Conservation (phyloP, 2,113 vertebrate genomes). For the Vireo altiloquus region DNA sequence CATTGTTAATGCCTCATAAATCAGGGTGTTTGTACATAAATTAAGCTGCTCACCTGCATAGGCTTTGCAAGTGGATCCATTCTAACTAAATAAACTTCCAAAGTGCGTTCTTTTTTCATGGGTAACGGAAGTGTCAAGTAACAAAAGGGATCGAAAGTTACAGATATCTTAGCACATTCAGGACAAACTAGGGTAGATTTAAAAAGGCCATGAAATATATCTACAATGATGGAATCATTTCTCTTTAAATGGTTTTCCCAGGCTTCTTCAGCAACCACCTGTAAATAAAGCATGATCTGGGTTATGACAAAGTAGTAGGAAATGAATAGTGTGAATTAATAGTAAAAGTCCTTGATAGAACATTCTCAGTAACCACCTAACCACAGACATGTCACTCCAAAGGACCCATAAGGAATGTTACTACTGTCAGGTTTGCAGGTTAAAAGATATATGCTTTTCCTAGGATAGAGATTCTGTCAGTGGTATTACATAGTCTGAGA, state of each 20-base stretch:
- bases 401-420: background rate
- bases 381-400: background rate
- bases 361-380: background rate
- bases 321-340: background rate
- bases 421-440: background rate
- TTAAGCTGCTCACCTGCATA: constrained; percentile 81
- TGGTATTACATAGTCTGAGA: background rate
- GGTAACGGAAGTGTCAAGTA: constrained; percentile 96
- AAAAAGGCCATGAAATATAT: constrained; percentile 99
- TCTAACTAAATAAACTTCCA: constrained; percentile 95
- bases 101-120: constrained; percentile 95
- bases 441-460: background rate
- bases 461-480: background rate
- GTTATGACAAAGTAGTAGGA: background rate
- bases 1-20: background rate
- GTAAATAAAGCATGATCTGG: constrained; percentile 23
- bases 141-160: constrained; percentile 99
- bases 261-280: constrained; percentile 99
- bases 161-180: constrained; percentile 93
- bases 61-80: constrained; percentile 91
- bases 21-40: background rate
- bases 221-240: constrained; percentile 98
- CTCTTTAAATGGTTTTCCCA: constrained; percentile 98
- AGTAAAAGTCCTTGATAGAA: background rate
- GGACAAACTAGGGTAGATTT: constrained; percentile 98